Evolutionary conservation across 1,140 invertebrate species (phyloP), one percentile per base, ranked within the genome.

Genomic region (Aethina tumida): DNA sequence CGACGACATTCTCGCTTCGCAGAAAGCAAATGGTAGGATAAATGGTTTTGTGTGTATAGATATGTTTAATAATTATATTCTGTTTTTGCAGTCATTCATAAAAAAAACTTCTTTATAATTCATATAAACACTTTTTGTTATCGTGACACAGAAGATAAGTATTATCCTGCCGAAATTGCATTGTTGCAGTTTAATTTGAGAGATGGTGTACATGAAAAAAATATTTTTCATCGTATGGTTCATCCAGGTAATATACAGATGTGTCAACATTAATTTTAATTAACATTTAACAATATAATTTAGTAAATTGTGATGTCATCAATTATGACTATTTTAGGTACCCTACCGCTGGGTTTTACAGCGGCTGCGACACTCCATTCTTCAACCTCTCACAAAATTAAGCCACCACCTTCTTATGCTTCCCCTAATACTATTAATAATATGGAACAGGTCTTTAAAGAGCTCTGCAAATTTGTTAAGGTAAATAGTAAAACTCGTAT

Each of bases 321-420:
- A n/a, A n/a, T n/a, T n/a, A n/a, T n/a, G n/a, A n/a, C n/a, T n/a
- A n/a, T n/a, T n/a, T n/a, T n/a, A 67, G 65, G 60, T 10, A 30
- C 49, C 3, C 65, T 71, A 29, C 67, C 65, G 15, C 20, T 69
- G 0, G 74, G 75, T 0, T 77, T 68, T 41, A 60, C 58, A 0
- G 56, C 55, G 13, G 63, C 67, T 21, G 67, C 71, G 0, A 59
- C 65, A 29, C 47, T 61, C 4, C 58, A 60, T 4, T 63, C 65
- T n/a, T 39, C 64, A 15, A 52, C 64, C 2, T 62, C 63, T 0
- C 73, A 75, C 37, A 54, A 69, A 14, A 56, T 75, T n/a, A 4
- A 7, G 12, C 12, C 41, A 35, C 43, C 39, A 8, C 60, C 66
- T 35, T 52, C 60, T 2, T 58, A 69, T 14, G 59, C n/a, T n/a